phyloP scores from a whole-genome alignment of 2,888 invertebrate genomes.

The Platycheirus rosarum region DNA sequence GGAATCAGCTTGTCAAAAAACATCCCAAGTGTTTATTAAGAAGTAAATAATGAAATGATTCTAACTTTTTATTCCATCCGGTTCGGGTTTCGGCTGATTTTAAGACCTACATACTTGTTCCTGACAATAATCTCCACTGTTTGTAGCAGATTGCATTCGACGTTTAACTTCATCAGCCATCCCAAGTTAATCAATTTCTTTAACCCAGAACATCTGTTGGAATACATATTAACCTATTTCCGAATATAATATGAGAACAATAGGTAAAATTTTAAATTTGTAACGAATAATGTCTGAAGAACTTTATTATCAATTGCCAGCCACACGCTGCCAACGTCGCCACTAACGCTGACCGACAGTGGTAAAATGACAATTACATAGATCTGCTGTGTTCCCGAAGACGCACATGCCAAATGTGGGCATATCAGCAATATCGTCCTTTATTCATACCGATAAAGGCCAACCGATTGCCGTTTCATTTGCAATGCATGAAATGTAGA shows the following conservation, averaged over 20 bases:
- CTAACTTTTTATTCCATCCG: no score
- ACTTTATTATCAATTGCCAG: constrained; percentile 31
- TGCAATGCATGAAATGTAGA: constrained; percentile 66
- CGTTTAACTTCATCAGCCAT: no score
- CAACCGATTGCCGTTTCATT: constrained; percentile 38
- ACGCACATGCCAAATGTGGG: constrained; percentile 66
- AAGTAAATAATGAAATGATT: no score
- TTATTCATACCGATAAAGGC: not conserved
- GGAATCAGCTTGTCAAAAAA: no score
- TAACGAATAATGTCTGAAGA: constrained; percentile 34
- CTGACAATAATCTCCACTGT: no score
- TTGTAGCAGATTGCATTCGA: no score
- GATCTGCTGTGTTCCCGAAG: constrained; percentile 31
- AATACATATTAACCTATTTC: constrained; percentile 22
- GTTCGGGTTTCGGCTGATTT: no score
- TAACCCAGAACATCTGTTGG: constrained; percentile 35
- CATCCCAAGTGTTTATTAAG: no score
- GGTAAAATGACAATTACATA: constrained; percentile 38
- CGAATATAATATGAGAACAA: constrained; percentile 33
- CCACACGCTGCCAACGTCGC: constrained; percentile 12
- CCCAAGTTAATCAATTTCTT: no score
- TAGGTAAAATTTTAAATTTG: constrained; percentile 48
- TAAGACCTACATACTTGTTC: no score
- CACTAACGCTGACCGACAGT: not conserved
- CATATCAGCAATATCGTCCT: constrained; percentile 4